A percentile compares a stretch with the other conserved stretches of the same genome.
Conservation (phyloP, 2,113 vertebrate genomes). For the Tinamus guttatus region DNA sequence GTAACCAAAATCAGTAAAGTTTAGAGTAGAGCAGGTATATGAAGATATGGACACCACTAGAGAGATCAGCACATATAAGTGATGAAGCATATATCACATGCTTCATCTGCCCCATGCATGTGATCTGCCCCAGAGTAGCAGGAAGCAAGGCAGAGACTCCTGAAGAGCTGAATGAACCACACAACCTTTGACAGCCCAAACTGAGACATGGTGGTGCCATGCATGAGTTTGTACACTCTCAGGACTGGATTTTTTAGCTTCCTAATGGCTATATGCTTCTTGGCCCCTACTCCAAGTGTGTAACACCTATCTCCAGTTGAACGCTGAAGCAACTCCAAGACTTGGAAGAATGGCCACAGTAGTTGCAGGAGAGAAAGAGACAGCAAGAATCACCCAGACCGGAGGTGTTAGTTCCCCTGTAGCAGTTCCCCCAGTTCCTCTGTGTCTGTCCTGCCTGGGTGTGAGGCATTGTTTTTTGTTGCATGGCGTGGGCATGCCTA, state of each 20-base stretch:
- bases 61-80: neutral
- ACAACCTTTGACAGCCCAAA: neutral
- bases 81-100: neutral
- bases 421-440: neutral
- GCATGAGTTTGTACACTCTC: neutral
- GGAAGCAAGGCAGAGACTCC: neutral
- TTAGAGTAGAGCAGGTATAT: neutral
- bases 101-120: neutral
- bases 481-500: rapidly evolving
- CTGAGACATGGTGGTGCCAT: neutral
- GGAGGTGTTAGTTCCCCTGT: rapidly evolving
- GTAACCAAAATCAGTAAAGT: neutral
- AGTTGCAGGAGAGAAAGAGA: neutral
- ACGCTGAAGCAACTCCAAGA: neutral
- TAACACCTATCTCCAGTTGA: neutral
- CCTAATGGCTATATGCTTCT: neutral
- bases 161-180: neutral
- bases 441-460: neutral
- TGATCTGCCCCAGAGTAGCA: neutral
- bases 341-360: neutral
- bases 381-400: neutral
- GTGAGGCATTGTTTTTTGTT: neutral
- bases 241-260: neutral
- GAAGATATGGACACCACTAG: neutral
- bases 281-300: neutral